Base-by-base conservation (phyloP, 2,888 invertebrate genomes). In the Acholoe squamosa region DNA sequence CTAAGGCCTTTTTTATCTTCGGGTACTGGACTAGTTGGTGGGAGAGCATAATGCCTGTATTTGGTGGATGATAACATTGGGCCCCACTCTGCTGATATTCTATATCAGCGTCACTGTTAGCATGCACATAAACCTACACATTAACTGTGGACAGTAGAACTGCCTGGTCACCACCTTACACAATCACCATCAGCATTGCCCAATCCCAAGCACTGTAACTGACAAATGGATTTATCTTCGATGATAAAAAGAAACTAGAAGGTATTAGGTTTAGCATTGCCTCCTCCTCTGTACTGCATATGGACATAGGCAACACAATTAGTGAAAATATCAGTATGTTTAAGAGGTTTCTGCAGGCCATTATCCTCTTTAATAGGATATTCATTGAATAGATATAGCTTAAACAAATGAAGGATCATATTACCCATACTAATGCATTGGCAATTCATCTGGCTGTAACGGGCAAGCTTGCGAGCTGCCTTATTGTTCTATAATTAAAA, bases 111-210 rank as follows among this genome's bases (percentile, higher is more conserved):
- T 25, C 16, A 28, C 76, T 14, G 76, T 76, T 76, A 76, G 31
- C 25, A 3, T 25, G n/a, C 43, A 80, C 80, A 22, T 43, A 80
- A 80, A 80, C 80, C 34, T 22, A 43, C 34, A 80, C 80, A 80
- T 80, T 16, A 80, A 80, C 0, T 14, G 33, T 80, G 61, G 61
- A 61, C 19, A 61, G 61, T 14, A 1, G 19, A 61, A n/a, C 1
- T 61, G 61, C 61, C 61, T 19, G 43, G 43, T 19, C 61, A 12
- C 61, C 7, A 3, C 61, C 61, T 14, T 61, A 61, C 61, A n/a
- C 61, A 7, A 43, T 10, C 22, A 61, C 19, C 22, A n/a, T 3
- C 61, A 61, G n/a, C n/a, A 61, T 61, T 10, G 43, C 43, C 61
- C 5, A 7, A 7, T 19, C 14, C 3, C 61, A 61, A 61, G 19